Base-by-base conservation (phyloP, 2,888 invertebrate genomes). In the Sinhomidia bicolor region DNA sequence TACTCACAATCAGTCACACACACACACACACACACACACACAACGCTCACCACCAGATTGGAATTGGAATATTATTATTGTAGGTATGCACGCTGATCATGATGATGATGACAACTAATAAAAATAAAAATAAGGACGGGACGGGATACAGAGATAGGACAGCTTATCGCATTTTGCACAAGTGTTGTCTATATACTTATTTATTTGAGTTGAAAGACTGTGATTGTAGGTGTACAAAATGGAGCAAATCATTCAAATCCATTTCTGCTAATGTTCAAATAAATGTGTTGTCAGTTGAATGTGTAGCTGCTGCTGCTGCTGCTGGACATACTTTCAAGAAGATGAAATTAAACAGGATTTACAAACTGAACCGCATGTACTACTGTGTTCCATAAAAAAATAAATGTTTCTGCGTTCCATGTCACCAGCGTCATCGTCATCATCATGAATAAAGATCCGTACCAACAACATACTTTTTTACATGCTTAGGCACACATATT, bases 271-370 rank as follows among this genome's bases (percentile, higher is more conserved):
- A 60, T 26, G 60, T 23, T 26, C 60, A 60, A 60, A 60, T 36
- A 26, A 60, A 60, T 9, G 36, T 9, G 62, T 26, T 68, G 68
- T 10, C 68, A 68, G 32, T 36, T 17, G n/a, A 36, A 32, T 68
- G 68, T 29, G 23, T 9, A 26, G 17, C 65, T n/a, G n/a, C n/a
- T n/a, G n/a, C n/a, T n/a, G n/a, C n/a, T n/a, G n/a, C n/a, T n/a
- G n/a, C n/a, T n/a, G 26, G 65, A 14, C 29, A 29, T 12, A 65
- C 65, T 12, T 57, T 6, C 14, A 14, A 62, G 36, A 5, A 68
- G 41, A 68, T 68, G 68, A 68, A 68, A 68, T 68, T 23, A 68
- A 68, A 68, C 41, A 68, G 68, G 41, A 36, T 62, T 68, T 36
- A 68, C 17, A 36, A 68, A 68, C 12, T 36, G n/a, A 14, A 17